Conservation (phyloP, 2,888 invertebrate genomes). For the Agriopis leucophaearia region DNA sequence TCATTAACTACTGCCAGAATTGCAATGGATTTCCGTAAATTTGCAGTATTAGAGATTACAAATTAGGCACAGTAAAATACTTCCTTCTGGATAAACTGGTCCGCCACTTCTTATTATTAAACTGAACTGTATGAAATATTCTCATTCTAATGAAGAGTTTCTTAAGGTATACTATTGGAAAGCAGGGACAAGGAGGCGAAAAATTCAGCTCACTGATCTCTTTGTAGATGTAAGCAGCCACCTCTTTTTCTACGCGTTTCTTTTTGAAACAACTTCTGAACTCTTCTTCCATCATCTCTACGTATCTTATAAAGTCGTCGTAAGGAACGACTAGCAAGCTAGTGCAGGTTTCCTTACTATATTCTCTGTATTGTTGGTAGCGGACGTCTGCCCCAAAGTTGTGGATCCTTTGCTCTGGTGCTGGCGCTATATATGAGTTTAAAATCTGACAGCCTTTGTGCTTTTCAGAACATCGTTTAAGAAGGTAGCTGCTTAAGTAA, state of each 20-base stretch:
- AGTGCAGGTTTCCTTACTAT: constrained; percentile 35
- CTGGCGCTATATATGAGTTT: constrained; percentile 35
- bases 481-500: constrained; percentile 41
- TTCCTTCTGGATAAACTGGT: not conserved
- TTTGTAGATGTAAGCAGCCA: constrained; percentile 34
- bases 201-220: constrained; percentile 33
- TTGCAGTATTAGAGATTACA: not conserved
- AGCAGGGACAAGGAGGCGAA: constrained; percentile 42
- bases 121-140: constrained; percentile 40
- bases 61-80: constrained; percentile 28
- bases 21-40: too few species aligned
- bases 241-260: constrained; percentile 20
- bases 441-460: constrained; percentile 32
- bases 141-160: constrained; percentile 43
- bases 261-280: constrained; percentile 34
- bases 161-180: constrained; percentile 42
- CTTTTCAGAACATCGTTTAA: constrained; percentile 40
- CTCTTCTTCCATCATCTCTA: constrained; percentile 41
- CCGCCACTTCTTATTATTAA: constrained; percentile 33
- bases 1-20: too few species aligned
- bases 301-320: constrained; percentile 42
- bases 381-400: constrained; percentile 35
- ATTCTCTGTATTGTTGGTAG: constrained; percentile 39
- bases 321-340: constrained; percentile 38
- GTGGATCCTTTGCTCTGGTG: constrained; percentile 34